These are phyloP conservation scores for Parauchenoglanis ngamensis DNA, from an alignment of 2,797 vertebrate species.

Conservation along the genomic window DNA sequence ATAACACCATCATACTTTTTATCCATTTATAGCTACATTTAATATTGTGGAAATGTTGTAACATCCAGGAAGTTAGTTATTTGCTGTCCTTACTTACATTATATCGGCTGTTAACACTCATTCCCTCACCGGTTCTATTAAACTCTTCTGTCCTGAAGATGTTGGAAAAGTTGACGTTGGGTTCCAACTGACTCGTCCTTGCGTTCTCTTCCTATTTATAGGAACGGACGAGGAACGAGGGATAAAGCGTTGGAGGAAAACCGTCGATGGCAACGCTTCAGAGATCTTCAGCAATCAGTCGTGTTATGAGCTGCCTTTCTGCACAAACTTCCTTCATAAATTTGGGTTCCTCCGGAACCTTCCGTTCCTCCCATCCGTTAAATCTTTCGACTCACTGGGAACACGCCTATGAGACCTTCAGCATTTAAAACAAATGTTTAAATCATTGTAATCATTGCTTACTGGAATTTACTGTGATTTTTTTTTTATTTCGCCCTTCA, in stretches of 20 bases:
- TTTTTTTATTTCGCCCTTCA: not conserved
- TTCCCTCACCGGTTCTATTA: not conserved
- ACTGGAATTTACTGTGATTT: not conserved
- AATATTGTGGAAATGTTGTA: not conserved
- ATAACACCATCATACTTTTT: not conserved
- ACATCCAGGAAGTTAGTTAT: not conserved
- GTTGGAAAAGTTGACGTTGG: not conserved
- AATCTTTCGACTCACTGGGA: slow-evolving; percentile 35
- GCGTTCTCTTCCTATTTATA: slow-evolving; percentile 43
- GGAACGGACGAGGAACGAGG: slow-evolving; percentile 74
- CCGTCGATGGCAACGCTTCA: slow-evolving; percentile 49
- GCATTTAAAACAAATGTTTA: not conserved
- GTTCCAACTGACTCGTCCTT: not conserved
- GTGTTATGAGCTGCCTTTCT: slow-evolving; percentile 71
- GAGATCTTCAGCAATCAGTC: slow-evolving; percentile 57
- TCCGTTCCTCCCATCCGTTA: slow-evolving; percentile 76
- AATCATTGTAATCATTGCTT: not conserved
- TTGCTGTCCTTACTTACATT: not conserved
- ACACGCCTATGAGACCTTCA: slow-evolving; percentile 42
- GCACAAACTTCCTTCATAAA: slow-evolving; percentile 61
- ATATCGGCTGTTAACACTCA: not conserved
- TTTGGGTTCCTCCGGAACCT: slow-evolving; percentile 66
- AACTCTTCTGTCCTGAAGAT: not conserved
- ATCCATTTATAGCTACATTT: not conserved
- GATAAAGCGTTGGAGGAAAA: slow-evolving; percentile 64